Percentiles rank a stretch among this genome's conserved stretches.
Conservation (phyloP, 1,140 invertebrate species). For the Hesperophylax magnus region DNA sequence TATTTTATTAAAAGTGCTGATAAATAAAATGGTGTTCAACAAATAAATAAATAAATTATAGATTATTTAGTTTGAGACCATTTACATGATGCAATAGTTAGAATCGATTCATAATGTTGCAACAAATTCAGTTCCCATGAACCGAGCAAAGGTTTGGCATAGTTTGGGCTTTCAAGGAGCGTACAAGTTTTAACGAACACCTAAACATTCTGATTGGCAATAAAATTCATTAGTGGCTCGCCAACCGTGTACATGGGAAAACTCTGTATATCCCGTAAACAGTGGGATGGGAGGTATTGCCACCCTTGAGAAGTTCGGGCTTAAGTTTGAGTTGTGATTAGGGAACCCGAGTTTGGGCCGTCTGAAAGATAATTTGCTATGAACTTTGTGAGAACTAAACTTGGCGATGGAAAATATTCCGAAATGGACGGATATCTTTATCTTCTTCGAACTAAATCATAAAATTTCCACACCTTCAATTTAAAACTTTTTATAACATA, state of each 20-base stretch:
- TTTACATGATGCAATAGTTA: too few species aligned
- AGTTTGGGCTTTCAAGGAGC: conserved; percentile 24
- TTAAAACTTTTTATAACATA: too few species aligned
- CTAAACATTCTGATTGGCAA: conserved; percentile 49
- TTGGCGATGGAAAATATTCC: conserved; percentile 30
- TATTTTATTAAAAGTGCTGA: too few species aligned
- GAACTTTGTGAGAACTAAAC: conserved; percentile 36
- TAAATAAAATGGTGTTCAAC: too few species aligned
- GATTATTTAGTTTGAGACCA: too few species aligned
- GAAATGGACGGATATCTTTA: background rate
- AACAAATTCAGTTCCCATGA: background rate
- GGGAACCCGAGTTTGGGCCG: conserved; percentile 33
- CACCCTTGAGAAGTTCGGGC: conserved; percentile 36
- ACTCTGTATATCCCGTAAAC: conserved; percentile 1
- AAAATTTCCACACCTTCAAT: too few species aligned
- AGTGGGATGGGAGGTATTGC: background rate
- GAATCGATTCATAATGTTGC: too few species aligned
- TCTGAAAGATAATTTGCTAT: conserved; percentile 49
- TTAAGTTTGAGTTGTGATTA: conserved; percentile 53
- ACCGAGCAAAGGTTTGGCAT: background rate
- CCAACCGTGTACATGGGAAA: conserved; percentile 20
- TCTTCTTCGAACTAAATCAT: too few species aligned
- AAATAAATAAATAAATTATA: too few species aligned
- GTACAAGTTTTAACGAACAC: conserved; percentile 48
- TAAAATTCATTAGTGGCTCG: conserved; percentile 48